Conservation (phyloP, 2,113 vertebrate genomes). For the Passer montanus region DNA sequence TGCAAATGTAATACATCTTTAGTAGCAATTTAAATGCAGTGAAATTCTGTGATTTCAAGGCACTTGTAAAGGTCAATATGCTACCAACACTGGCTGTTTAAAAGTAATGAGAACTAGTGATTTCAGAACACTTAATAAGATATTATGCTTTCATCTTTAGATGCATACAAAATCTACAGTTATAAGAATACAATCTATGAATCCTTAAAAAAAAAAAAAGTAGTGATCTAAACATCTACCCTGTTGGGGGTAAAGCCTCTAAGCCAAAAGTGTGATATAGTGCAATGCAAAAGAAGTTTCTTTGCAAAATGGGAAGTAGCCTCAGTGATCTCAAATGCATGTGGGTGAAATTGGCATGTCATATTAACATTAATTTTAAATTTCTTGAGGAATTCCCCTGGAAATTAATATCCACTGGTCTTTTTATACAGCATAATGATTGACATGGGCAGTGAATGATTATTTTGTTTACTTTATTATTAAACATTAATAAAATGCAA, state of each 20-base stretch:
- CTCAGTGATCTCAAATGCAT: background rate
- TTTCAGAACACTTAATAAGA: background rate
- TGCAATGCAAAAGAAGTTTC: background rate
- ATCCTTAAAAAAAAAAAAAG: background rate
- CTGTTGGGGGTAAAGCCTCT: background rate
- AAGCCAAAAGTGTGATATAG: background rate
- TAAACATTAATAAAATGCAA: background rate
- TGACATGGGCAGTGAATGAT: background rate
- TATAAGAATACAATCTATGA: background rate
- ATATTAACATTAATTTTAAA: background rate
- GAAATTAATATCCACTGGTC: background rate
- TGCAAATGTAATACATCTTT: background rate
- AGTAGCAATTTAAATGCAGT: slow-evolving; percentile 7
- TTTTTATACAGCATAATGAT: background rate
- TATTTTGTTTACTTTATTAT: background rate
- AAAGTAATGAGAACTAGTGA: background rate
- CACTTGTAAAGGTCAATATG: background rate
- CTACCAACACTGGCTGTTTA: background rate
- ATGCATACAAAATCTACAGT: background rate
- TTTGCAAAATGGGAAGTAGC: background rate
- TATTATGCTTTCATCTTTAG: background rate
- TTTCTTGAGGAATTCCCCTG: background rate
- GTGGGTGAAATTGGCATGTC: background rate
- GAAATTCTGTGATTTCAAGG: background rate
- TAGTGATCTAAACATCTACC: background rate